Evolutionary conservation across 1,140 invertebrate species (phyloP), one percentile per base, ranked within the genome.

Genomic region (Anthonomus grandis): DNA sequence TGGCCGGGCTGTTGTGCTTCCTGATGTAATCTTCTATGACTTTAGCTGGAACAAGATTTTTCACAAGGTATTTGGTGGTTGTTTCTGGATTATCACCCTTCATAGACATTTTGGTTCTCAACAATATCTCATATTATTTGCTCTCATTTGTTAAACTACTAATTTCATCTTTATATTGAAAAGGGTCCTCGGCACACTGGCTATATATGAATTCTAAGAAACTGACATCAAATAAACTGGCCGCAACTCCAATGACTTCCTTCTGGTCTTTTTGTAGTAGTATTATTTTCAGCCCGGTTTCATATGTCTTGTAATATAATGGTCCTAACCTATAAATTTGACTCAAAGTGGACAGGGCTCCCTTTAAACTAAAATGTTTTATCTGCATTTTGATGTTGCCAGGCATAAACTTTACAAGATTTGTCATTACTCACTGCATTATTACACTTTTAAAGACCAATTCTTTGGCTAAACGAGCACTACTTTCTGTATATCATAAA

Each of bases 11-110:
- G 64, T 46, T 38, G 36, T 65, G 46, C n/a, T 34, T 59, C 23
- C 24, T 37, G 9, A 67, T 62, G 34, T 63, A 67, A 10, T 46
- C 27, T n/a, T 10, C n/a, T 17, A 65, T 44, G 15, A 8, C 31
- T 23, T 5, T 27, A 45, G 9, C 52, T 48, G 13, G 23, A 0
- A 27, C 58, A 36, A 18, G n/a, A n/a, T n/a, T n/a, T n/a, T n/a
- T n/a, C n/a, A 67, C 17, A 0, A 67, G 24, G 47, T 63, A 67
- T 24, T 39, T 55, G 1, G 64, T 53, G 8, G 65, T n/a, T n/a
- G n/a, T n/a, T n/a, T n/a, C n/a, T n/a, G n/a, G n/a, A n/a, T n/a
- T n/a, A n/a, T n/a, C n/a, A n/a, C n/a, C n/a, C n/a, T n/a, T n/a
- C n/a, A n/a, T n/a, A n/a, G n/a, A n/a, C n/a, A n/a, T n/a, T n/a